These are phyloP conservation scores for Lasiurus cinereus DNA, from an alignment of 2,113 vertebrate genomes.

Conservation along the genomic window DNA sequence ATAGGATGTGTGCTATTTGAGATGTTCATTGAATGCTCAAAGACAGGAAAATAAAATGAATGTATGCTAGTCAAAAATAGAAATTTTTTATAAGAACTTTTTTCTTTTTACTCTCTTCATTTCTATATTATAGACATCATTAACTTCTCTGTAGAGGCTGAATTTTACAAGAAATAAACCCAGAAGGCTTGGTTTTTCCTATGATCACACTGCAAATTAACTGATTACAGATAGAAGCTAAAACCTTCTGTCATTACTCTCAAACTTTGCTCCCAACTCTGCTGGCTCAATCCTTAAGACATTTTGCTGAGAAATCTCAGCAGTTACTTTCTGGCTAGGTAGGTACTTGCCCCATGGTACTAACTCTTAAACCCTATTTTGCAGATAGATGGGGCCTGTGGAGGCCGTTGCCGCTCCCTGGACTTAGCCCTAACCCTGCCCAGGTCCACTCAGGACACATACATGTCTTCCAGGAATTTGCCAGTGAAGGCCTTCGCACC, in stretches of 20 bases:
- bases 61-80: background rate
- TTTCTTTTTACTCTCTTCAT: constrained; percentile 32
- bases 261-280: background rate
- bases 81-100: constrained; percentile 10
- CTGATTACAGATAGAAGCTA: background rate
- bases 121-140: background rate
- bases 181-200: constrained; percentile 15
- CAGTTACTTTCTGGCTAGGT: constrained; percentile 34
- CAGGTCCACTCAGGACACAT: background rate
- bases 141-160: background rate
- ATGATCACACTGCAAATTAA: constrained; percentile 1
- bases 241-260: background rate
- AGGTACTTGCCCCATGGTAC: background rate
- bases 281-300: background rate
- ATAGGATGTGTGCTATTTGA: background rate
- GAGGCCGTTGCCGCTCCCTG: background rate
- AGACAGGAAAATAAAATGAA: background rate
- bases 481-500: constrained; percentile 94
- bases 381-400: background rate
- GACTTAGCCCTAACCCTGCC: background rate
- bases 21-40: background rate
- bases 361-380: background rate
- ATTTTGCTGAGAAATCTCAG: constrained; percentile 24
- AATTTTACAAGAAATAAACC: constrained; percentile 41
- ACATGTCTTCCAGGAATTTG: constrained; percentile 91